Percentiles rank a stretch among this genome's conserved stretches.
These are phyloP conservation scores for Pantelozetes paolii DNA, from an alignment of 2,888 invertebrate species.

Conservation along the genomic window DNA sequence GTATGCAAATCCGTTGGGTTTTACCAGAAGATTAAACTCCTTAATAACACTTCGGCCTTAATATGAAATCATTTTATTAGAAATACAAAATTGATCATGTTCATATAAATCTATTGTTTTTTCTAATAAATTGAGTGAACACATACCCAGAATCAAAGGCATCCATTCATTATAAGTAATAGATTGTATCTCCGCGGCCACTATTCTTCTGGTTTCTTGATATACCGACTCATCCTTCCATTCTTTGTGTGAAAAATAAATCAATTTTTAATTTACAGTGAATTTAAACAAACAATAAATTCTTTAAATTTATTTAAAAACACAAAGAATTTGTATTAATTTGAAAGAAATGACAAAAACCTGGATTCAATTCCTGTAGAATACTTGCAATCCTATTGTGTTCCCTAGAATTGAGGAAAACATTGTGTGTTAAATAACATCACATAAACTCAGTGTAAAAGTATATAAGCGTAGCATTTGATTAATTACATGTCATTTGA, in stretches of 20 bases:
- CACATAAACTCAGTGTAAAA: too few relatives aligned
- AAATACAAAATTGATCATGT: neutral
- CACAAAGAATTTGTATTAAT: too few relatives aligned
- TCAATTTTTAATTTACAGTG: neutral
- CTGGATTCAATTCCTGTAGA: slow-evolving; percentile 44
- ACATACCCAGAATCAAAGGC: slow-evolving; percentile 45
- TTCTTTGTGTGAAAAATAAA: neutral
- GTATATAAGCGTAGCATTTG: too few relatives aligned
- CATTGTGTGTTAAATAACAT: slow-evolving; percentile 38
- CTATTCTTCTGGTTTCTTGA: slow-evolving; percentile 47
- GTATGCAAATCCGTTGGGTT: slow-evolving; percentile 52
- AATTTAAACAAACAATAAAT: neutral
- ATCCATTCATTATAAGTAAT: slow-evolving; percentile 48
- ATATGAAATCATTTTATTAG: slow-evolving; percentile 52
- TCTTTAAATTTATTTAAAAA: too few relatives aligned
- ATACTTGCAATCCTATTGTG: slow-evolving; percentile 47
- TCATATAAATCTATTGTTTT: too few relatives aligned
- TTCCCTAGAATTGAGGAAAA: slow-evolving; percentile 44
- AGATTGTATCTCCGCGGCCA: slow-evolving; percentile 46
- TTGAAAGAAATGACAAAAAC: neutral
- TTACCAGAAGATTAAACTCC: slow-evolving; percentile 59
- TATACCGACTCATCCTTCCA: slow-evolving; percentile 48
- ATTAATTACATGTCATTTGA: too few relatives aligned
- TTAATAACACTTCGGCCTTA: slow-evolving; percentile 54
- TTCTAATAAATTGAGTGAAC: neutral